Evolutionary conservation across 2,113 vertebrate species (phyloP).

Genomic region (Anas platyrhynchos): DNA sequence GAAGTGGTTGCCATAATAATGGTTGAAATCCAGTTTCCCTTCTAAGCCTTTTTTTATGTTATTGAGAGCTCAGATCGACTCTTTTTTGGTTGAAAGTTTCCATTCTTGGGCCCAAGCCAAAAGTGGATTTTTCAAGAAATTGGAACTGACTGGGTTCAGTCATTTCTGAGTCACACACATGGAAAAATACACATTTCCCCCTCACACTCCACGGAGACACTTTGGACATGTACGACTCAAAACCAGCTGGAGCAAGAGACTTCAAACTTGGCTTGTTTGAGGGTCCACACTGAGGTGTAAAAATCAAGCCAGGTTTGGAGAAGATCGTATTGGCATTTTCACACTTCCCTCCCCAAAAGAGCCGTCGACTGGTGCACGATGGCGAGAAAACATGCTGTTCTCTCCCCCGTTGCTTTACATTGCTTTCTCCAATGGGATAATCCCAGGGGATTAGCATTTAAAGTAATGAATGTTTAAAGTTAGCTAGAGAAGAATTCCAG

Average conservation of each 20-base stretch:
- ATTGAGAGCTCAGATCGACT: conserved; percentile 52
- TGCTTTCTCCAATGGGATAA: conserved; percentile 57
- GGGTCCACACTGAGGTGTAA: conserved; percentile 39
- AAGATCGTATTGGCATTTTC: not conserved
- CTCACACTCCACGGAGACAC: not conserved
- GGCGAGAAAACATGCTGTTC: conserved; percentile 24
- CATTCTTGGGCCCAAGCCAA: conserved; percentile 57
- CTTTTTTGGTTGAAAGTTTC: conserved; percentile 62
- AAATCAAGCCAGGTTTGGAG: conserved; percentile 44
- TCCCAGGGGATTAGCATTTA: conserved; percentile 65
- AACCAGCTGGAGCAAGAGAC: conserved; percentile 60
- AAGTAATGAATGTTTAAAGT: conserved; percentile 72
- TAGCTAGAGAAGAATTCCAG: conserved; percentile 66
- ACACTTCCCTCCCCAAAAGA: not conserved
- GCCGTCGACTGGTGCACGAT: not conserved
- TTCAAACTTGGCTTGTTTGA: conserved; percentile 57
- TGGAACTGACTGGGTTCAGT: conserved; percentile 58
- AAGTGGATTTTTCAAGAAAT: conserved; percentile 63
- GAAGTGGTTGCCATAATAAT: conserved; percentile 47
- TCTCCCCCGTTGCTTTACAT: conserved; percentile 19
- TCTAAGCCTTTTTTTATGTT: conserved; percentile 36
- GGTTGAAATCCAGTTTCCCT: conserved; percentile 66
- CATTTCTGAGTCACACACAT: conserved; percentile 63
- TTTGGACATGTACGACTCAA: conserved; percentile 45
- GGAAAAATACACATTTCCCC: conserved; percentile 63